Percentiles rank a stretch among this genome's conserved stretches.
Conservation (phyloP, 2,888 invertebrate genomes). For the Drosophila borealis region DNA sequence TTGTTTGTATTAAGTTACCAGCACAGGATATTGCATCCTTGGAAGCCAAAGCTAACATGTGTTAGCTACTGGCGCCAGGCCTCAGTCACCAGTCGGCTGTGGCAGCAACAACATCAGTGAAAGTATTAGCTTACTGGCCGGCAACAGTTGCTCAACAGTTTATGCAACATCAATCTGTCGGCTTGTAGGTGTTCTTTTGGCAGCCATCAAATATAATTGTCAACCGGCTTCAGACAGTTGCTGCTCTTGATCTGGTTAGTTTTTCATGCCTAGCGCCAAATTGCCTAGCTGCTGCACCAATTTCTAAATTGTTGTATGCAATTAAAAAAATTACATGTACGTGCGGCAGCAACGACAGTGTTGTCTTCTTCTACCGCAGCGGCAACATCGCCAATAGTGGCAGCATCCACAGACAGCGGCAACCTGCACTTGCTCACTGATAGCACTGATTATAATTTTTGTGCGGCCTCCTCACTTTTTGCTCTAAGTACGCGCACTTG, state of each 20-base stretch:
- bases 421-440: slow-evolving; percentile 54
- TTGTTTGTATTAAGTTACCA: slow-evolving; percentile 70
- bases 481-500: slow-evolving; percentile 36
- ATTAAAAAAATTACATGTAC: slow-evolving; percentile 83
- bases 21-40: slow-evolving; percentile 64
- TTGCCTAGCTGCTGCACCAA: slow-evolving; percentile 51
- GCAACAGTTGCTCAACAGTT: slow-evolving; percentile 47
- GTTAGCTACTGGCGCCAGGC: slow-evolving; percentile 54
- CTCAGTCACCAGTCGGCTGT: slow-evolving; percentile 8
- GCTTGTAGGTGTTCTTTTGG: slow-evolving; percentile 54
- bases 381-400: slow-evolving; percentile 17
- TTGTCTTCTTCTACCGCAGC: slow-evolving; percentile 26
- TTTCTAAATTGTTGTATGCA: slow-evolving; percentile 77
- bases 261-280: slow-evolving; percentile 34
- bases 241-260: slow-evolving; percentile 15
- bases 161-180: slow-evolving; percentile 41
- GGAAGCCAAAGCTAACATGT: slow-evolving; percentile 75
- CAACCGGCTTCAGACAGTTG: slow-evolving; percentile 31
- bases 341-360: slow-evolving; percentile 61
- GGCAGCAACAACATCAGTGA: slow-evolving; percentile 60
- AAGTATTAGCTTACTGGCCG: slow-evolving; percentile 73
- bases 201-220: slow-evolving; percentile 45
- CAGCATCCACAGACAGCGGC: slow-evolving; percentile 9
- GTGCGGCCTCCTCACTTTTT: slow-evolving; percentile 48
- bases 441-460: slow-evolving; percentile 76